Conservation (phyloP, 2,797 vertebrate genomes). For the Harpagifer antarcticus region DNA sequence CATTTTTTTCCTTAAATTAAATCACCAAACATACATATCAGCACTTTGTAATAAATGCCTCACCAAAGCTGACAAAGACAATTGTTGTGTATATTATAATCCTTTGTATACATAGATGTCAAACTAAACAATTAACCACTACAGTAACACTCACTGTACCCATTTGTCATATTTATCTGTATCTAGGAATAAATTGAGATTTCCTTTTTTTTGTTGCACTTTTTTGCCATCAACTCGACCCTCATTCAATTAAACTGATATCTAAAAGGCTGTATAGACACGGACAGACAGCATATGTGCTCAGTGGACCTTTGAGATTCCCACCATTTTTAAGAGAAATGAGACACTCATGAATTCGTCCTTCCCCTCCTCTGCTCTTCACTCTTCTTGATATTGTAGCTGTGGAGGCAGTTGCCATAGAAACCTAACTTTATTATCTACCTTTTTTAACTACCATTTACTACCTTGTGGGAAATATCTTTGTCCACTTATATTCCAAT, state of each 20-base stretch:
- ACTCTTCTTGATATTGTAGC: slow-evolving; percentile 66
- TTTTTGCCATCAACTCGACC: background rate
- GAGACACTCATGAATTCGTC: slow-evolving; percentile 52
- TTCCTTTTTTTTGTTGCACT: background rate
- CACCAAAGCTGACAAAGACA: background rate
- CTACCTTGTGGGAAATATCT: slow-evolving; percentile 76
- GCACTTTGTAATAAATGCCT: background rate
- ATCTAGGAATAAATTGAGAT: background rate
- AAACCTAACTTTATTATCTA: slow-evolving; percentile 80
- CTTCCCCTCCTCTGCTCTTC: slow-evolving; percentile 46
- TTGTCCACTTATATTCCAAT: slow-evolving; percentile 72
- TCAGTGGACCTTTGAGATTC: slow-evolving; percentile 10
- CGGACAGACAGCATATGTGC: background rate
- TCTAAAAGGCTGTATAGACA: background rate
- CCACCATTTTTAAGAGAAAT: slow-evolving; percentile 26
- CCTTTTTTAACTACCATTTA: slow-evolving; percentile 65
- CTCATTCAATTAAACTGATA: background rate
- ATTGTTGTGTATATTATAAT: background rate
- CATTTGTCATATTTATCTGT: background rate
- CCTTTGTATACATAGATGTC: background rate
- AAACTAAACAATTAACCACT: background rate
- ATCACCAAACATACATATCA: background rate
- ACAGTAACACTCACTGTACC: background rate
- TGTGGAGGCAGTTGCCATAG: slow-evolving; percentile 78
- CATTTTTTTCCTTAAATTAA: background rate